Evolutionary conservation across 2,113 vertebrate genomes (phyloP).

Genomic region (Chaetodon auriga): DNA sequence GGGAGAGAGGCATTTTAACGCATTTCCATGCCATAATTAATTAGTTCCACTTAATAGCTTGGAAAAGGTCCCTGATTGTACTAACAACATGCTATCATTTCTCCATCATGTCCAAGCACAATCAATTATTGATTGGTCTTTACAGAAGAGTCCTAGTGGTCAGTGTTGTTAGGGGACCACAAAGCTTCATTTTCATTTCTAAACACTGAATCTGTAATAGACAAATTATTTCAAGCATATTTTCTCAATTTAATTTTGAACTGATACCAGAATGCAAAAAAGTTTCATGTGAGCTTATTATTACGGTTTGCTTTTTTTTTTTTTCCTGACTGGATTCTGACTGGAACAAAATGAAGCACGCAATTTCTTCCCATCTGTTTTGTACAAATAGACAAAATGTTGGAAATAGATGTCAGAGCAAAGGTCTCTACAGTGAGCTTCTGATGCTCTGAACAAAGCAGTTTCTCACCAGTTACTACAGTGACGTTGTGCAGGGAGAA

Average conservation of each 20-base stretch:
- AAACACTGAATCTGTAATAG: constrained; percentile 9
- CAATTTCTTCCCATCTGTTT: constrained; percentile 7
- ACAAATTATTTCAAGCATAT: constrained; percentile 19
- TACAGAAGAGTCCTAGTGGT: constrained; percentile 21
- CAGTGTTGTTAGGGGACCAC: constrained; percentile 3
- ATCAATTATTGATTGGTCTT: constrained; percentile 60
- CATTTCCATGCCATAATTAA: constrained; percentile 83
- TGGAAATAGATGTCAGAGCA: constrained; percentile 1
- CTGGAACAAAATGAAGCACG: not conserved
- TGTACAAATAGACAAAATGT: constrained; percentile 4
- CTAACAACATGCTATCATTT: constrained; percentile 66
- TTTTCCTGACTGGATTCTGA: not conserved
- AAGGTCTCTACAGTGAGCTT: not conserved
- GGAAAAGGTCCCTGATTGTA: constrained; percentile 77
- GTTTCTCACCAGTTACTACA: not conserved
- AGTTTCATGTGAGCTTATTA: not conserved
- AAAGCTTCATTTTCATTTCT: constrained; percentile 18
- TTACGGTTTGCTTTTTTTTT: no score
- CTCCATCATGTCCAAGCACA: constrained; percentile 65
- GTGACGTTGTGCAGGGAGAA: not conserved
- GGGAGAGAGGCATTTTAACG: constrained; percentile 70
- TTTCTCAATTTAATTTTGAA: constrained; percentile 20
- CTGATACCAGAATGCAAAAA: not conserved
- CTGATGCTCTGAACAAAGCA: not conserved
- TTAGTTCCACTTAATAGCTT: constrained; percentile 81